Base-by-base conservation (phyloP, 2,113 vertebrate genomes). In the Puntigrus tetrazona region DNA sequence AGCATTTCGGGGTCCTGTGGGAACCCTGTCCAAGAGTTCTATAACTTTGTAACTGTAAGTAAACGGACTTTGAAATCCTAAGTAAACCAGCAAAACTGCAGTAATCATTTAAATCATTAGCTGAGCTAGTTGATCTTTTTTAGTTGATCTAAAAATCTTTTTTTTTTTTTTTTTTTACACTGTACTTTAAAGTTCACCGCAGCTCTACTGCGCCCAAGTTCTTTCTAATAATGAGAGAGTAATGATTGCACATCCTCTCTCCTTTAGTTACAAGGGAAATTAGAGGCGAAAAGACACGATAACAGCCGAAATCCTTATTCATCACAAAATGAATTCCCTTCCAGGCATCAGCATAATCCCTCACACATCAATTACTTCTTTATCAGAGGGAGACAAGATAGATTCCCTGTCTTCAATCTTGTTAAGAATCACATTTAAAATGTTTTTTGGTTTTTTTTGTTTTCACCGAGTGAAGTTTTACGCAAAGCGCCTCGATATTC, bases 321-420 rank as follows among this genome's bases (percentile, higher is more conserved):
- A 84, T 70, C 75, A 69, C 34, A 78, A 59, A 84, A 75, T 84
- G 55, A 74, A 76, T 75, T 63, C 57, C 52, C 82, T 63, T 69
- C 45, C 75, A 78, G 75, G 63, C 75, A 78, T 84, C 31, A 69
- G 83, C 50, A 38, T 70, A 70, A 70, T 84, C 75, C 74, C 76
- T 55, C 61, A 78, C 80, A 55, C 83, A 84, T 84, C 83, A 70
- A 67, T 84, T 84, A 84, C 47, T n/a, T 41, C 63, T 84, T 70
- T 84, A 84, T 84, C 83, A 31, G 45, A 69, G 59, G 55, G 36
- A 78, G 83, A 78, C 38, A 43, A 55, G 75, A 57, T 27, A 78
- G 61, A 70, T 70, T 55, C 65, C 34, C 63, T 22, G 59, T 84
- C 83, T 84, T 50, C 45, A 45, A 55, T 78, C 73, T 84, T 55